phyloP scores from a whole-genome alignment of 2,888 invertebrate genomes.

The Hypercompe scribonia region DNA sequence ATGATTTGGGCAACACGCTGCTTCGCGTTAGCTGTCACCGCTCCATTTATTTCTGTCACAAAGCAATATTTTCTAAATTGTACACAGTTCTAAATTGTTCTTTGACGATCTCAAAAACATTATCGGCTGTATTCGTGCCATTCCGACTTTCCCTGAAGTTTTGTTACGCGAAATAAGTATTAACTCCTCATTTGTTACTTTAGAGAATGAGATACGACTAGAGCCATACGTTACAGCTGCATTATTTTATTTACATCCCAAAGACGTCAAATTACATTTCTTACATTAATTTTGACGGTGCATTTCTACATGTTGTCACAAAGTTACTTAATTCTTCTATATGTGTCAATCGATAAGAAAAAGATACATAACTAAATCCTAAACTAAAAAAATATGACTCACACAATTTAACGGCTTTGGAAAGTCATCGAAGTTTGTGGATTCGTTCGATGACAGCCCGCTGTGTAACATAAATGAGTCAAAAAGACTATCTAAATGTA shows the following conservation, averaged over 20 bases:
- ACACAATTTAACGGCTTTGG: neutral
- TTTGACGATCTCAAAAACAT: neutral
- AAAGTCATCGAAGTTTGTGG: neutral
- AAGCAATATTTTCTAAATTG: conserved; percentile 17
- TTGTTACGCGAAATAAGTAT: neutral
- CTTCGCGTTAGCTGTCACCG: conserved; percentile 51
- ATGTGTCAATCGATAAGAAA: neutral
- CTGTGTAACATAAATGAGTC: neutral
- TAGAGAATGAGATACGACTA: neutral
- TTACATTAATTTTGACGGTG: neutral
- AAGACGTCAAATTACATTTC: neutral
- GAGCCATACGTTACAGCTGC: neutral
- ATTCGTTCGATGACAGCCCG: neutral
- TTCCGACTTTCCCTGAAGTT: neutral
- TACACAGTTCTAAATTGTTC: conserved; percentile 3
- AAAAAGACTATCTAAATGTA: no score
- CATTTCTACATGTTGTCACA: neutral
- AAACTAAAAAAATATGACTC: neutral
- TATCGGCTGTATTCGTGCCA: neutral
- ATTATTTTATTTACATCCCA: neutral
- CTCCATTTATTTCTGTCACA: conserved; percentile 49
- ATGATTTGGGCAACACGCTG: conserved; percentile 49
- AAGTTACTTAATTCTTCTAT: neutral
- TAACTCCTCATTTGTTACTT: neutral
- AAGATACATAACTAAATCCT: neutral